Conservation (phyloP, 2,888 invertebrate species). For the Ligdia adustata region DNA sequence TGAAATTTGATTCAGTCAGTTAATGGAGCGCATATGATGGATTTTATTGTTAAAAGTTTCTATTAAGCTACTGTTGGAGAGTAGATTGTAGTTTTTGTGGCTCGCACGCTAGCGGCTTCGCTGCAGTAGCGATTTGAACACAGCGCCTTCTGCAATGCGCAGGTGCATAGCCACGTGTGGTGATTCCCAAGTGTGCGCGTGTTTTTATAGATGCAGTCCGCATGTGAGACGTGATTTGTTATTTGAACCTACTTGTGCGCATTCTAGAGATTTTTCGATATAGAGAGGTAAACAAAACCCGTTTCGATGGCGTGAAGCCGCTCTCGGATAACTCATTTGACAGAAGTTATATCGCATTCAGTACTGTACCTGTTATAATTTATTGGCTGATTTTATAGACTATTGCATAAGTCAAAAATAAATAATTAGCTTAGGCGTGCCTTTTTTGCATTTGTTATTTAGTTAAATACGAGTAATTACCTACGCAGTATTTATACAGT, state of each 20-base stretch:
- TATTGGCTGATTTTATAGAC: too few relatives aligned
- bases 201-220: slow-evolving; percentile 46
- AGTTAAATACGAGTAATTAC: too few relatives aligned
- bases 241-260: slow-evolving; percentile 37
- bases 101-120: slow-evolving; percentile 44
- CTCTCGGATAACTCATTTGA: too few relatives aligned
- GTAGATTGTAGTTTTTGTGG: slow-evolving; percentile 45
- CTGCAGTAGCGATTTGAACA: slow-evolving; percentile 16
- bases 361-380: too few relatives aligned
- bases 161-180: slow-evolving; percentile 49
- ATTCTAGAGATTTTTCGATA: slow-evolving; percentile 37
- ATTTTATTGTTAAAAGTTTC: slow-evolving; percentile 54
- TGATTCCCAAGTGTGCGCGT: slow-evolving; percentile 41
- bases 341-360: too few relatives aligned
- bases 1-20: slow-evolving; percentile 72
- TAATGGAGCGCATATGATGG: slow-evolving; percentile 69
- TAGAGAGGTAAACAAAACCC: slow-evolving; percentile 31
- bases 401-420: too few relatives aligned
- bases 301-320: slow-evolving; percentile 26
- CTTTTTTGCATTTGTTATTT: too few relatives aligned
- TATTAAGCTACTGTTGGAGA: slow-evolving; percentile 43
- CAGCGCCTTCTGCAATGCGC: slow-evolving; percentile 45
- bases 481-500: too few relatives aligned
- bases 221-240: slow-evolving; percentile 42
- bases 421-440: too few relatives aligned